phyloP scores from a whole-genome alignment of 2,888 invertebrate genomes.

The Lithophane ornitopus region DNA sequence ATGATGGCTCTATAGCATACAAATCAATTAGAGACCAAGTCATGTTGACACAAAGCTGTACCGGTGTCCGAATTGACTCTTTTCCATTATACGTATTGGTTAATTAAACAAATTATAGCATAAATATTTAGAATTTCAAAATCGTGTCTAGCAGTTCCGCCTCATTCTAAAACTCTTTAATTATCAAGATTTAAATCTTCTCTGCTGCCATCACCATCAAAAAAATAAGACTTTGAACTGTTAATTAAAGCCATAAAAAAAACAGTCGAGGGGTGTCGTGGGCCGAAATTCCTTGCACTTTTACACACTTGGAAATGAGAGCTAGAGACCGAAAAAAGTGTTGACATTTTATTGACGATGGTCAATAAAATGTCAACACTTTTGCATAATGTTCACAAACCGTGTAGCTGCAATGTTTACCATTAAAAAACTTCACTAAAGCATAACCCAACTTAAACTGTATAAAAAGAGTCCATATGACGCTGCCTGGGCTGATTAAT shows the following conservation, averaged over 20 bases:
- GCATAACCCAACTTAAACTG: neutral
- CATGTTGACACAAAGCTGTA: neutral
- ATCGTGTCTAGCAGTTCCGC: no score
- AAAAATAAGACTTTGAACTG: neutral
- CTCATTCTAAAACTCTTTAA: no score
- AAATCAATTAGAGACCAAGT: neutral
- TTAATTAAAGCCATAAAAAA: neutral
- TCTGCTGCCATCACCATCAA: neutral
- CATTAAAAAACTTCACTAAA: neutral
- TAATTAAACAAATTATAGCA: neutral
- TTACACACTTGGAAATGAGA: no score
- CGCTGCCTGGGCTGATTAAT: neutral
- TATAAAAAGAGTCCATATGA: neutral
- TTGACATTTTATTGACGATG: no score
- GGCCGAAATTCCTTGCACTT: no score
- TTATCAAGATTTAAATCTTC: neutral
- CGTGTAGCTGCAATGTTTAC: neutral
- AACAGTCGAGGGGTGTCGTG: no score
- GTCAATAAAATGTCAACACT: no score
- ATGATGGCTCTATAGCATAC: neutral
- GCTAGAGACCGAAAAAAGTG: no score
- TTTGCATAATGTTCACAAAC: neutral
- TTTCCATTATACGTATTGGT: neutral
- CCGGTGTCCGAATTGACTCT: neutral
- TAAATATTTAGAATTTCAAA: neutral